Evolutionary conservation across 2,797 vertebrate genomes (phyloP).

Genomic region (Gallinago stenura): DNA sequence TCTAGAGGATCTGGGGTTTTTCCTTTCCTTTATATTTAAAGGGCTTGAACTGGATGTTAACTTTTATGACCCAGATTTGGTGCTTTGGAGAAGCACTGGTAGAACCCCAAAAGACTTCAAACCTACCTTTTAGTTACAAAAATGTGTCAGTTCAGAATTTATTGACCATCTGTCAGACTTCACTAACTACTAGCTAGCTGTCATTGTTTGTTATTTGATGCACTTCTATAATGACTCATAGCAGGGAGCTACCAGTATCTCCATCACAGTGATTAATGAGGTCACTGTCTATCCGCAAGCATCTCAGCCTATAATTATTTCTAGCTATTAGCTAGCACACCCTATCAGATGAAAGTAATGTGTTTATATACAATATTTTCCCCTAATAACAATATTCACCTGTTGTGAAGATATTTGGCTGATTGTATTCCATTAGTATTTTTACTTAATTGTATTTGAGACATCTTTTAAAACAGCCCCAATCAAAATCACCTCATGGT

Average conservation of each 20-base stretch:
- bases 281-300: constrained; percentile 65
- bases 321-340: not conserved
- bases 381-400: not conserved
- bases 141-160: constrained; percentile 73
- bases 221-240: constrained; percentile 72
- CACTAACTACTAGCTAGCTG: constrained; percentile 73
- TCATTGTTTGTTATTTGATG: constrained; percentile 79
- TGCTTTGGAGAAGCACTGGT: not conserved
- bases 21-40: constrained; percentile 56
- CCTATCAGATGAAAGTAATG: not conserved
- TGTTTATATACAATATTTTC: not conserved
- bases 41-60: constrained; percentile 44
- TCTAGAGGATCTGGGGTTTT: not conserved
- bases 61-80: constrained; percentile 64
- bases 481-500: not conserved
- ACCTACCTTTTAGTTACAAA: constrained; percentile 70
- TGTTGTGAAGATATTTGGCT: not conserved
- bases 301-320: constrained; percentile 63
- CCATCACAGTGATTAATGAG: constrained; percentile 76
- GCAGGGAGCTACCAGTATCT: constrained; percentile 70
- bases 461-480: not conserved
- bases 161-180: constrained; percentile 81
- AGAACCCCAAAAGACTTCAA: constrained; percentile 56
- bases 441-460: not conserved
- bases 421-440: not conserved